phyloP scores from a whole-genome alignment of 2,888 invertebrate genomes.

The Chironomus riparius region DNA sequence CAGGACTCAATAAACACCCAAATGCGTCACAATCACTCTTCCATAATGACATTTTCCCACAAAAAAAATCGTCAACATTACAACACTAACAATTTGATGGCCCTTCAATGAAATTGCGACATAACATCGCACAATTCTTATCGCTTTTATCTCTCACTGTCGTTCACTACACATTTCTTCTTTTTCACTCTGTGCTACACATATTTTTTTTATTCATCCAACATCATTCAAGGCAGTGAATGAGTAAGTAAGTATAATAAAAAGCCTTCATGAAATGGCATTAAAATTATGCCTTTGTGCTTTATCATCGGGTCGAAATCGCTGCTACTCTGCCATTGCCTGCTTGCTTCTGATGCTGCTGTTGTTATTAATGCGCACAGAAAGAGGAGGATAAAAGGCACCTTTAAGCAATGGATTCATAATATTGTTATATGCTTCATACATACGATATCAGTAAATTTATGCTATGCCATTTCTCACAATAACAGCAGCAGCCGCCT shows the following conservation, averaged over 20 bases:
- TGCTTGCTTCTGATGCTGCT: background rate
- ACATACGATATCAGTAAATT: background rate
- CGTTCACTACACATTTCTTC: background rate
- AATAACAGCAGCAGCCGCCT: background rate
- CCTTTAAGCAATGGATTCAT: background rate
- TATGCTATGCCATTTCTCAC: background rate
- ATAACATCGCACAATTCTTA: constrained; percentile 9
- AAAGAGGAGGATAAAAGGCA: background rate
- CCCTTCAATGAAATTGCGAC: constrained; percentile 18
- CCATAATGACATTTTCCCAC: background rate
- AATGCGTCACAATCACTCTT: no score
- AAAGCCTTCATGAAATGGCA: background rate
- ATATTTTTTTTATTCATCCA: background rate
- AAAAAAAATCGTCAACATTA: no score
- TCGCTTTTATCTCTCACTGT: background rate
- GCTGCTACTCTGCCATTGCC: background rate
- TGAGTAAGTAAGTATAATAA: background rate
- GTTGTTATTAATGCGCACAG: background rate
- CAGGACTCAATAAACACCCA: no score
- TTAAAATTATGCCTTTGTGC: constrained; percentile 4
- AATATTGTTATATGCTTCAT: background rate
- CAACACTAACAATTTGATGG: constrained; percentile 2
- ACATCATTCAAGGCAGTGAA: background rate
- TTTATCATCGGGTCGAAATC: background rate
- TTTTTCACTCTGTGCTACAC: no score